Evolutionary conservation across 2,113 vertebrate species (phyloP).

Genomic region (Motacilla alba): DNA sequence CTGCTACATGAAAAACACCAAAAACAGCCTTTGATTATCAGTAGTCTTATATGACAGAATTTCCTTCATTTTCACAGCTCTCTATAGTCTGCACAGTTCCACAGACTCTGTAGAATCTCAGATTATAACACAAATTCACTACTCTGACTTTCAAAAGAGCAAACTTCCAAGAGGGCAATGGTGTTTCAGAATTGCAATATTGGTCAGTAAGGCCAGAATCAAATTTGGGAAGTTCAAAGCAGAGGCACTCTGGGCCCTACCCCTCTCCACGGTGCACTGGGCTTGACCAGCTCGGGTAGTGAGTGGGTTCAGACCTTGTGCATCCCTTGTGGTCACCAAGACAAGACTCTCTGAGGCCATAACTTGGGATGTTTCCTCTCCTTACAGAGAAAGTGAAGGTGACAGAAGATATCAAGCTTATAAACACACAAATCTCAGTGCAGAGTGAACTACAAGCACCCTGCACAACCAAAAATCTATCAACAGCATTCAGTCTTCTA

Average conservation of each 20-base stretch:
- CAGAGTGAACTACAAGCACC: background rate
- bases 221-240: background rate
- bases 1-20: background rate
- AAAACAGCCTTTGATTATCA: background rate
- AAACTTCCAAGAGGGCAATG: accelerated
- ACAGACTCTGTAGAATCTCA: background rate
- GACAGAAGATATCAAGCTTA: background rate
- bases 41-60: background rate
- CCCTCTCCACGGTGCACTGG: accelerated
- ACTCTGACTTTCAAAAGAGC: background rate
- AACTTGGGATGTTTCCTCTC: background rate
- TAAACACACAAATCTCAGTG: background rate
- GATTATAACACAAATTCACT: background rate
- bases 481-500: background rate
- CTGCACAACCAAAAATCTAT: background rate
- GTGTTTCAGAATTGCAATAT: background rate
- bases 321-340: background rate
- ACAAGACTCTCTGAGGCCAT: background rate
- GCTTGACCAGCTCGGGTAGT: accelerated
- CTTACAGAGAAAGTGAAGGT: background rate
- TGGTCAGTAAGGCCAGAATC: background rate
- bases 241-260: accelerated
- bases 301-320: background rate
- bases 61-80: background rate
- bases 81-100: background rate